phyloP scores from a whole-genome alignment of 2,888 invertebrate species.

The Himalopsyche anomala region DNA sequence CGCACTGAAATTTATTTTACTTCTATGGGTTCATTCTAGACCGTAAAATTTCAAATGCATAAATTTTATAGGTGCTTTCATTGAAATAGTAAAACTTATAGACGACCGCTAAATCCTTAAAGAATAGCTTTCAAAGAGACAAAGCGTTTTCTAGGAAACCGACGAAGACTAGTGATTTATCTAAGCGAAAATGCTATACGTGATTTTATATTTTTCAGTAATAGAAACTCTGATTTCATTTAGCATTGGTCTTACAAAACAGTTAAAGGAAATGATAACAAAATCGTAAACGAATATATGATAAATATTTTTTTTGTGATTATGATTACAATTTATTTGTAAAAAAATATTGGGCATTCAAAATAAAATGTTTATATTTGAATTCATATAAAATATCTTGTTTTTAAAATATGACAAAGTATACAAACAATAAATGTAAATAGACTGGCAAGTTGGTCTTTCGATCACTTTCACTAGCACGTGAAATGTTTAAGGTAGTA shows the following conservation, averaged over 20 bases:
- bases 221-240: not conserved
- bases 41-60: slow-evolving; percentile 57
- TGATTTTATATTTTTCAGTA: slow-evolving; percentile 2
- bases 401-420: too few relatives aligned
- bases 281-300: too few relatives aligned
- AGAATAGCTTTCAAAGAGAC: slow-evolving; percentile 15
- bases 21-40: slow-evolving; percentile 4
- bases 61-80: slow-evolving; percentile 56
- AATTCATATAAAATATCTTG: too few relatives aligned
- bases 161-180: slow-evolving; percentile 19
- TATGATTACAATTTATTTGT: too few relatives aligned
- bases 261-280: too few relatives aligned
- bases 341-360: too few relatives aligned
- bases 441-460: too few relatives aligned
- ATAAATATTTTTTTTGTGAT: too few relatives aligned
- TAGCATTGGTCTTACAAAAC: not conserved
- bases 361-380: too few relatives aligned
- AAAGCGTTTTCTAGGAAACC: not conserved
- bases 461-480: too few relatives aligned
- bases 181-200: not conserved
- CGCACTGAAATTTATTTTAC: slow-evolving; percentile 39
- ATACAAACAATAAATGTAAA: too few relatives aligned
- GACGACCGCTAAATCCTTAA: slow-evolving; percentile 26
- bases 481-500: too few relatives aligned
- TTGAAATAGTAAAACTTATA: slow-evolving; percentile 53